These are phyloP conservation scores for Ptilorrhoa leucosticta DNA, from an alignment of 2,113 vertebrate species.

Conservation along the genomic window DNA sequence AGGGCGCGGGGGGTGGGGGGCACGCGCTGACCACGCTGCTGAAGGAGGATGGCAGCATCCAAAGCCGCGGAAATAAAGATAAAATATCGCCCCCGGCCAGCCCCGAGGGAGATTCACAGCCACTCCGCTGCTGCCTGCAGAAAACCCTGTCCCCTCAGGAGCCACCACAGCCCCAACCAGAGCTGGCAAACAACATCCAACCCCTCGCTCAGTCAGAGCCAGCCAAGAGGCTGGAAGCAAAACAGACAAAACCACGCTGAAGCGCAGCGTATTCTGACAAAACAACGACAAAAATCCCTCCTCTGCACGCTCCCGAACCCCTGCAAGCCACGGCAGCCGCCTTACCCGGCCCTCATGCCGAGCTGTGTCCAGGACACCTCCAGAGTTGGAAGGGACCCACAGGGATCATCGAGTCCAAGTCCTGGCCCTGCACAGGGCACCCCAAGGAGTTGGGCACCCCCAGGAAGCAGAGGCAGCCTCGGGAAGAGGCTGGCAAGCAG, in stretches of 20 bases:
- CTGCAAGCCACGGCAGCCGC: background rate
- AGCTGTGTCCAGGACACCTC: background rate
- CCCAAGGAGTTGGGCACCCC: background rate
- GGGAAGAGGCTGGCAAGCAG: background rate
- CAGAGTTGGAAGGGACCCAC: background rate
- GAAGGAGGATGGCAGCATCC: background rate
- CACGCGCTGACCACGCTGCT: background rate
- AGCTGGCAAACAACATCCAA: background rate
- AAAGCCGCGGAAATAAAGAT: background rate
- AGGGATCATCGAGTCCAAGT: background rate
- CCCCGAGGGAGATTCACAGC: background rate
- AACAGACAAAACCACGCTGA: background rate
- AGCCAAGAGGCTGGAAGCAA: background rate
- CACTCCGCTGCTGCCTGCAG: background rate
- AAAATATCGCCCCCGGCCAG: background rate
- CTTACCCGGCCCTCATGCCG: background rate
- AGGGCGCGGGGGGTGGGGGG: fast-evolving
- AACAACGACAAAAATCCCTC: background rate
- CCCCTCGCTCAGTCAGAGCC: background rate
- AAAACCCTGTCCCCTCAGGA: background rate
- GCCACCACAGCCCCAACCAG: background rate
- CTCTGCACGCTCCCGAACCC: background rate
- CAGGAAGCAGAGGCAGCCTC: background rate
- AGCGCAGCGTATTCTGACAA: background rate
- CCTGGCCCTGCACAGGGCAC: no score